These are phyloP conservation scores for Sitta europaea DNA, from an alignment of 2,113 vertebrate genomes.

Conservation along the genomic window DNA sequence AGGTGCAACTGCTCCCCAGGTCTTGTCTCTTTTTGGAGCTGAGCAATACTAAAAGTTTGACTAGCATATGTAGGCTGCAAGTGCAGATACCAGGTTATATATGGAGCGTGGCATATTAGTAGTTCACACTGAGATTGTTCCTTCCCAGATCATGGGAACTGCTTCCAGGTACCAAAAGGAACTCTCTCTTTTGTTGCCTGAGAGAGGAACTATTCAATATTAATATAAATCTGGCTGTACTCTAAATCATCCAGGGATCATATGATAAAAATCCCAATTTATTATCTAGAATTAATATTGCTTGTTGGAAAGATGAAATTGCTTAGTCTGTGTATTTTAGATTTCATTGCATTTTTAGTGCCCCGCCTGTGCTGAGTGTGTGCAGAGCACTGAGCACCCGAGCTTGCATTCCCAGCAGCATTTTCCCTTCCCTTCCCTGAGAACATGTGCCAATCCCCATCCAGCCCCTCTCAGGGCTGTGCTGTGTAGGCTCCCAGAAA, in stretches of 20 bases:
- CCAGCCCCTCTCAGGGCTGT: neutral
- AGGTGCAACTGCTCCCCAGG: neutral
- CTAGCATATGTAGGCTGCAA: neutral
- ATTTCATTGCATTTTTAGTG: neutral
- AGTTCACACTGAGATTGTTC: neutral
- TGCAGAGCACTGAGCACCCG: neutral
- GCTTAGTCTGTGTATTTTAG: neutral
- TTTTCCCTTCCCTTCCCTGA: neutral
- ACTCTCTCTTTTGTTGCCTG: neutral
- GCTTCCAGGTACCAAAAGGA: neutral
- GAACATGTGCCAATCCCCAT: neutral
- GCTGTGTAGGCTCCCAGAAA: neutral
- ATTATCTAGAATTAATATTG: neutral
- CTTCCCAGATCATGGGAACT: neutral
- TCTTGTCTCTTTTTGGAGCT: neutral
- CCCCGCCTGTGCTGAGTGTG: neutral
- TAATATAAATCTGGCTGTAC: neutral
- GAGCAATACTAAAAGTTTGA: rapidly evolving
- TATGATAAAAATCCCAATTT: neutral
- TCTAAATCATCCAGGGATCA: neutral
- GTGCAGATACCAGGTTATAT: neutral
- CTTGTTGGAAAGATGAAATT: neutral
- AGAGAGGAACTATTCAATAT: neutral
- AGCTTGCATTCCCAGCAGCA: neutral
- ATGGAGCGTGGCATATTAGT: neutral